Evolutionary conservation across 2,113 vertebrate species (phyloP).

Genomic region (Aegithalos caudatus): DNA sequence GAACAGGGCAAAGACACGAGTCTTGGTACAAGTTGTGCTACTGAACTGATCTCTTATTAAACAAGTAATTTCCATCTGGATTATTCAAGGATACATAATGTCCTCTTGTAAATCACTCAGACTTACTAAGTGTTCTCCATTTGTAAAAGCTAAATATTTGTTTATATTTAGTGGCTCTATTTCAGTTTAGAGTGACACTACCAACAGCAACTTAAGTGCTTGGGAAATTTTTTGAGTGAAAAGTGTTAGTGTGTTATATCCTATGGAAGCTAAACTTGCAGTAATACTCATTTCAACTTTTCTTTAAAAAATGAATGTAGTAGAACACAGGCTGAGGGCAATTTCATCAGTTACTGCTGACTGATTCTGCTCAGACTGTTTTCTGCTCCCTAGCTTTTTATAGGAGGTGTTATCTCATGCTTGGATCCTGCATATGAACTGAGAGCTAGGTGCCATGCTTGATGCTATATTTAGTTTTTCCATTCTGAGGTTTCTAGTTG

Average conservation of each 20-base stretch:
- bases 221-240: background rate
- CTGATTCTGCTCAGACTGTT: background rate
- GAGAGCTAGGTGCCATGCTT: background rate
- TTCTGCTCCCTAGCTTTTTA: constrained; percentile 32
- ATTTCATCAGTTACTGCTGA: background rate
- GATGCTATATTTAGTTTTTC: background rate
- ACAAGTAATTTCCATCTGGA: background rate
- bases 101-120: constrained; percentile 14
- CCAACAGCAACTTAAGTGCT: background rate
- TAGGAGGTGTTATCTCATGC: constrained; percentile 33
- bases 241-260: background rate
- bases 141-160: constrained; percentile 29
- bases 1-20: background rate
- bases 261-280: background rate
- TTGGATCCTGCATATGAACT: background rate
- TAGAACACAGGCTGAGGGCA: background rate
- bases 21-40: background rate
- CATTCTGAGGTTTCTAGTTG: background rate
- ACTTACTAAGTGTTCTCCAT: background rate
- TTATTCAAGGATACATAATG: constrained; percentile 11
- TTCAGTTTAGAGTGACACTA: background rate
- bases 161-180: background rate
- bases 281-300: background rate
- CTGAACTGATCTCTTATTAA: background rate
- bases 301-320: background rate